Evolutionary conservation across 2,113 vertebrate species (phyloP), one percentile per base, ranked within the genome.

Genomic region (Symphodus melops): DNA sequence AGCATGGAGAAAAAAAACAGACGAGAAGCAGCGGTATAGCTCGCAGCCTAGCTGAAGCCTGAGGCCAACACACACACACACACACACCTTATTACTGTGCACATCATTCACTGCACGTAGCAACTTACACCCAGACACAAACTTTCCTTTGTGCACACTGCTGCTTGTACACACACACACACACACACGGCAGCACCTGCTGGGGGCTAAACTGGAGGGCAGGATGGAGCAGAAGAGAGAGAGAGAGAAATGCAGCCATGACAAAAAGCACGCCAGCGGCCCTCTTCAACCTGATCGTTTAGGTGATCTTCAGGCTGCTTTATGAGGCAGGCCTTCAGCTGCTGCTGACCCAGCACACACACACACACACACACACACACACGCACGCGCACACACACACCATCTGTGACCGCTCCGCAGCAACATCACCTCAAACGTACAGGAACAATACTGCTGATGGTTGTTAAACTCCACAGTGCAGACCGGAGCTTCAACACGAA

Each of bases 331-430:
- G 17, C 25, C 42, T 21, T 51, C 49, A 72, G 69, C 66, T 66
- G 64, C 71, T 79, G 79, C 77, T 86, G 81, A 87, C 28, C 73
- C 73, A 79, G 64, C 72, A 78, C 37, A 73, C 71, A 60, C 64
- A 55, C 44, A 69, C 66, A 44, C 42, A 60, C 64, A 55, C 44
- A 67, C 63, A n/a, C n/a, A n/a, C n/a, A n/a, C n/a, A 44, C 72
- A 77, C 37, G 73, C 71, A n/a, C n/a, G n/a, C n/a, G n/a, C n/a
- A 69, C 66, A 44, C 42, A 60, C 64, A 55, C 44, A 67, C 63
- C 25, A 79, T 73, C 75, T 82, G 56, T 73, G 61, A 54, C 79
- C 57, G 80, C 62, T 85, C 63, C 55, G 66, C 67, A 79, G 33
- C 28, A 56, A 59, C n/a, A 61, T 68, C 16, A 72, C 39, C 58